phyloP scores from a whole-genome alignment of 2,113 vertebrate genomes.

The Alouatta palliata region DNA sequence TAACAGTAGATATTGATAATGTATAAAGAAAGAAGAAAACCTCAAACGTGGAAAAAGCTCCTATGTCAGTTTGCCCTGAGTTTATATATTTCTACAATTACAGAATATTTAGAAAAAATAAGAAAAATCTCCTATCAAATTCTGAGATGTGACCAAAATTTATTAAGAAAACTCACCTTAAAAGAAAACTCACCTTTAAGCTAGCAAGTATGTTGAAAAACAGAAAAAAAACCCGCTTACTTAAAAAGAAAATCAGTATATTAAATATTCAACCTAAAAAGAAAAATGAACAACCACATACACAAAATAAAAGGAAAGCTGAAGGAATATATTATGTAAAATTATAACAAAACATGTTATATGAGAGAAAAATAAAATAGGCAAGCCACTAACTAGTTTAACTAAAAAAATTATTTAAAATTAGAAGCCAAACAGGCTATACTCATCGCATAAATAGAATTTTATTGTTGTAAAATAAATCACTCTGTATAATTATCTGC shows the following conservation, averaged over 20 bases:
- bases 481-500: background rate
- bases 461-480: background rate
- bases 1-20: background rate
- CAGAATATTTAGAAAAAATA: background rate
- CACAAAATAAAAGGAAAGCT: background rate
- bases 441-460: background rate
- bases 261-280: background rate
- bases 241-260: background rate
- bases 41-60: background rate
- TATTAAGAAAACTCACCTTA: background rate
- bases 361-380: background rate
- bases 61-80: background rate
- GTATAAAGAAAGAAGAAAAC: background rate
- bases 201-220: background rate
- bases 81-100: background rate
- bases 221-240: background rate
- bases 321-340: background rate
- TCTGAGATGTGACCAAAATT: background rate
- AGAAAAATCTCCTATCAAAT: background rate
- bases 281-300: background rate
- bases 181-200: too few species aligned
- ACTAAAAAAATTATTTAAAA: constrained; percentile 12
- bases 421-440: background rate
- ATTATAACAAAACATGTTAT: background rate
- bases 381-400: background rate